Conservation (phyloP, 2,888 invertebrate genomes). For the Hirtodrosophila cameraria region DNA sequence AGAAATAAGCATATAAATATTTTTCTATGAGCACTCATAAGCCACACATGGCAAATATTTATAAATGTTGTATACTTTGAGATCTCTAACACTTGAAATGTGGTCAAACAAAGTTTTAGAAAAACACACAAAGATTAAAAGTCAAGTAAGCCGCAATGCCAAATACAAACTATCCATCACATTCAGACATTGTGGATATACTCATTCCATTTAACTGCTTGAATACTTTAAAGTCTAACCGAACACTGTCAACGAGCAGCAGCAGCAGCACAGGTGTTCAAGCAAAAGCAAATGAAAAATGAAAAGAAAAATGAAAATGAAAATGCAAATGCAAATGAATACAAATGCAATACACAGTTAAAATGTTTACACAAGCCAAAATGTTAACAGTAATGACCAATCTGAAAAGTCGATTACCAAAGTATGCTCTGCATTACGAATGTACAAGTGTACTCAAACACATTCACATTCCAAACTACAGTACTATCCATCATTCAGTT, state of each 20-base stretch:
- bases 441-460: background rate
- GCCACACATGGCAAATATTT: background rate
- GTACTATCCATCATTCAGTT: background rate
- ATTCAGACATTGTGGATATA: constrained; percentile 1
- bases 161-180: constrained; percentile 5
- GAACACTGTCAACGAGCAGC: constrained; percentile 12
- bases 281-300: too few relatives aligned
- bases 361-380: constrained; percentile 70
- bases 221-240: constrained; percentile 38
- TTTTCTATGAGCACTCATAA: too few relatives aligned
- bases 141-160: constrained; percentile 24
- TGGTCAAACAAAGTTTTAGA: background rate
- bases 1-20: too few relatives aligned
- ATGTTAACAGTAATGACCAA: constrained; percentile 63
- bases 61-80: background rate
- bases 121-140: constrained; percentile 11
- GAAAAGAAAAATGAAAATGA: constrained; percentile 54
- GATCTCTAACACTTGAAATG: background rate
- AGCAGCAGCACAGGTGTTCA: too few relatives aligned
- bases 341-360: constrained; percentile 32
- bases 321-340: constrained; percentile 53
- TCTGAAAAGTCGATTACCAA: constrained; percentile 61
- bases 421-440: constrained; percentile 25
- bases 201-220: background rate
- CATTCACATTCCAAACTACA: background rate